Evolutionary conservation across 2,113 vertebrate species (phyloP).

Genomic region (Cyanoramphus novaezelandiae): DNA sequence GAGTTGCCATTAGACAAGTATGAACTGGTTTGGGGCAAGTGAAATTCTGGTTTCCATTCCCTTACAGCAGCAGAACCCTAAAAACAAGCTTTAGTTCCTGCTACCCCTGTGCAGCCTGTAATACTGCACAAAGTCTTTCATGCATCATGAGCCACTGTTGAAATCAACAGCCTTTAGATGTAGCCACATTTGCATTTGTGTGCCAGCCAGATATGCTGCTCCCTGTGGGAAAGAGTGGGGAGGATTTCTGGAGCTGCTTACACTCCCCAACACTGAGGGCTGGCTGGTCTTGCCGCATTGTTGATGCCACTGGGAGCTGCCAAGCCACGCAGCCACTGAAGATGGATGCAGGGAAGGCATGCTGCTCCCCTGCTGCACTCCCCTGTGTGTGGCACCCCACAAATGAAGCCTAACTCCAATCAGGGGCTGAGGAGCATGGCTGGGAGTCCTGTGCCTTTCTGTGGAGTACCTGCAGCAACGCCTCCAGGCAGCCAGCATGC

Average conservation of each 20-base stretch:
- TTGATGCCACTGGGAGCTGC: background rate
- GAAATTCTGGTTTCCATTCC: background rate
- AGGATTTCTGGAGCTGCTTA: background rate
- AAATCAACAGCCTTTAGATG: background rate
- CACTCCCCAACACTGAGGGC: accelerated
- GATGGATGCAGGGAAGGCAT: background rate
- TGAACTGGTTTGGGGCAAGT: constrained; percentile 6
- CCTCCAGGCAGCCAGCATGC: background rate
- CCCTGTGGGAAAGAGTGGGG: background rate
- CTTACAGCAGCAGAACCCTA: background rate
- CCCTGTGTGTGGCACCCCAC: accelerated
- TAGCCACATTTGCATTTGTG: background rate
- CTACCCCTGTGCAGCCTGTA: background rate
- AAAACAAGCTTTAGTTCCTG: background rate
- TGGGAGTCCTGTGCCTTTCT: background rate
- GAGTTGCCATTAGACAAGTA: constrained; percentile 13
- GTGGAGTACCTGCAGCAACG: background rate
- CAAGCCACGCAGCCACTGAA: background rate
- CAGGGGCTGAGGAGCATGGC: background rate
- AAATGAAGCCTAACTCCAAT: accelerated
- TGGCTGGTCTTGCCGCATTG: accelerated
- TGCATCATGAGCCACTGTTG: background rate
- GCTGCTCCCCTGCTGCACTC: background rate
- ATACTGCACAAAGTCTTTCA: background rate
- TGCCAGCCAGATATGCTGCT: background rate